phyloP scores from a whole-genome alignment of 2,888 invertebrate species.

The Troilus luridus region DNA sequence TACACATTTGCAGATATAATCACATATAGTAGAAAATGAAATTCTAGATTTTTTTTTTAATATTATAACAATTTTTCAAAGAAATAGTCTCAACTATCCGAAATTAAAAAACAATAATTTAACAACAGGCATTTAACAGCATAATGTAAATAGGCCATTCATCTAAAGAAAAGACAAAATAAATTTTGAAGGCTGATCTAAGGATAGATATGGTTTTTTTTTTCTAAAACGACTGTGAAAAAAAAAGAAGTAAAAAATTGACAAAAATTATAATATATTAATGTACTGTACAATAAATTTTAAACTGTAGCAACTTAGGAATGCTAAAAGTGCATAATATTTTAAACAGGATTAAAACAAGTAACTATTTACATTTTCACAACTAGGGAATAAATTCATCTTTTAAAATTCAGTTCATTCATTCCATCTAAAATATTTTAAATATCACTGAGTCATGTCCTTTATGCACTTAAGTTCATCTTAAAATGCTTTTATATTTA shows the following conservation, averaged over 20 bases:
- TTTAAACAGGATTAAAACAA: conserved; percentile 43
- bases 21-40: conserved; percentile 58
- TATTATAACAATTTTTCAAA: conserved; percentile 36
- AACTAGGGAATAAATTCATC: conserved; percentile 58
- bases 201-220: conserved; percentile 17
- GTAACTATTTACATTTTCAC: conserved; percentile 59
- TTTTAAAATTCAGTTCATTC: conserved; percentile 42
- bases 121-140: conserved; percentile 12
- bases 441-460: conserved; percentile 42
- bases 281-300: neutral
- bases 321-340: conserved; percentile 51
- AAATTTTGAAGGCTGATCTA: conserved; percentile 43
- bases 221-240: neutral
- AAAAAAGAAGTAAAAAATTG: neutral
- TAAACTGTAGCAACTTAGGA: conserved; percentile 47
- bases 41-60: conserved; percentile 52
- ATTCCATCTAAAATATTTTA: conserved; percentile 45
- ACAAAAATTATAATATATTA: neutral
- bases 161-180: conserved; percentile 39
- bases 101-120: conserved; percentile 5
- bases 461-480: conserved; percentile 27
- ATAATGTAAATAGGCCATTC: conserved; percentile 51
- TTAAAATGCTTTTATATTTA: neutral
- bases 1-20: conserved; percentile 62
- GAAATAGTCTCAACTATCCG: conserved; percentile 1